These are phyloP conservation scores for Aporrectodea caliginosa DNA, from an alignment of 1,140 invertebrate genomes.

Conservation along the genomic window DNA sequence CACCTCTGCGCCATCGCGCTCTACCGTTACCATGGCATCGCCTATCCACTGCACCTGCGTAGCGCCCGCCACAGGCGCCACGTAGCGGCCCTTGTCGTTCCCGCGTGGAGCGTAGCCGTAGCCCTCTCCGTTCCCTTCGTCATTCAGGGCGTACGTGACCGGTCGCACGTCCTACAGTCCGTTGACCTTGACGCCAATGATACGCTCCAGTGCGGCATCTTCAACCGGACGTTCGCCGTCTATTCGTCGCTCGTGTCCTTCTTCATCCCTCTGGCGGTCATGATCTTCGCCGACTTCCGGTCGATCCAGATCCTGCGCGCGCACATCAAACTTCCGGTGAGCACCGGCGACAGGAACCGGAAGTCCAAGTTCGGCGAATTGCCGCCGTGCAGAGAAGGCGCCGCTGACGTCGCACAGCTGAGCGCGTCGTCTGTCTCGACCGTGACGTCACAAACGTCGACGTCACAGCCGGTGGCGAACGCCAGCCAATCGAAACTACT, in stretches of 20 bases:
- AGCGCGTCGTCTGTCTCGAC: too few relatives aligned
- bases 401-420: too few relatives aligned
- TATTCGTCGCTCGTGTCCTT: too few relatives aligned
- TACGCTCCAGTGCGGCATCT: constrained; percentile 19
- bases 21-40: constrained; percentile 28
- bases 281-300: constrained; percentile 81
- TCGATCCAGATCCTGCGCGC: constrained; percentile 43
- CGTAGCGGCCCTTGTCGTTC: constrained; percentile 19
- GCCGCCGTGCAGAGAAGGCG: too few relatives aligned
- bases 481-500: too few relatives aligned
- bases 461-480: too few relatives aligned
- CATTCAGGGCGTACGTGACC: constrained; percentile 8
- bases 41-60: constrained; percentile 15
- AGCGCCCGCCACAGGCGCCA: constrained; percentile 14
- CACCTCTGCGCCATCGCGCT: constrained; percentile 30
- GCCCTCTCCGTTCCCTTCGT: constrained; percentile 22
- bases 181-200: too few relatives aligned
- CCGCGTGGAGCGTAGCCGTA: constrained; percentile 25
- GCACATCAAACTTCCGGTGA: background rate
- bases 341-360: too few relatives aligned
- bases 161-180: background rate
- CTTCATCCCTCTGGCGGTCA: constrained; percentile 86
- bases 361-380: too few relatives aligned
- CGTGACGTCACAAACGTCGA: too few relatives aligned
- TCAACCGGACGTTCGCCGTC: constrained; percentile 57